Conservation (phyloP, 2,888 invertebrate genomes). For the Camptogramma bilineatum region DNA sequence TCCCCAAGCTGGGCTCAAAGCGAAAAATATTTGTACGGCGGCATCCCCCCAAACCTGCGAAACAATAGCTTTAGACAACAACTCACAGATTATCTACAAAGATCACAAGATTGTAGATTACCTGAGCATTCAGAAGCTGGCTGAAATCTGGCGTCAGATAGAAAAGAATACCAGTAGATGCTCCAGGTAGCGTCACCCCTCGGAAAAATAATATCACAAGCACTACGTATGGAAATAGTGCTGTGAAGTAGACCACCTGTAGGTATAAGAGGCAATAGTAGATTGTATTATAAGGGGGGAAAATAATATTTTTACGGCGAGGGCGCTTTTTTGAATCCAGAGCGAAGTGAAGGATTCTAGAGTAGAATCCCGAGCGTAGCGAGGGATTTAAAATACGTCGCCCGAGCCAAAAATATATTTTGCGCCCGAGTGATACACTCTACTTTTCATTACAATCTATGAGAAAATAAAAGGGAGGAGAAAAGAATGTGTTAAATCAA, state of each 20-base stretch:
- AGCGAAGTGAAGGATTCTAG: too few species aligned
- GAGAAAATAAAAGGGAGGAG: too few species aligned
- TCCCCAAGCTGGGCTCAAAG: slow-evolving; percentile 94
- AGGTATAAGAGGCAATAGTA: slow-evolving; percentile 1
- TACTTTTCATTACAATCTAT: too few species aligned
- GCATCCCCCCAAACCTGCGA: slow-evolving; percentile 92
- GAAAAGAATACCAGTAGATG: slow-evolving; percentile 90
- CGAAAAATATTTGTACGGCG: slow-evolving; percentile 95
- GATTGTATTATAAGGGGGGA: too few species aligned
- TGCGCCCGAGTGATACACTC: too few species aligned
- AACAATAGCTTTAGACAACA: neutral
- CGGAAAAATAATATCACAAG: slow-evolving; percentile 91
- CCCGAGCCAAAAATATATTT: too few species aligned
- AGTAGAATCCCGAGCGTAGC: too few species aligned
- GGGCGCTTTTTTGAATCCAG: too few species aligned
- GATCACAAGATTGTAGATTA: slow-evolving; percentile 46
- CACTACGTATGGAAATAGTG: slow-evolving; percentile 91
- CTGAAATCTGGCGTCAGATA: slow-evolving; percentile 92
- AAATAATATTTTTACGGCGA: too few species aligned
- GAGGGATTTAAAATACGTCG: too few species aligned
- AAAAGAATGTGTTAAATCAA: too few species aligned
- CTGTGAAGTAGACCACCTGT: slow-evolving; percentile 91
- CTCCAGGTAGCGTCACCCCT: slow-evolving; percentile 92
- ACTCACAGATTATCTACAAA: neutral
- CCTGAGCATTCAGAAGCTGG: slow-evolving; percentile 89